Percentiles rank a stretch among this genome's conserved stretches.
These are phyloP conservation scores for Pterocles gutturalis DNA, from an alignment of 2,113 vertebrate species.

Conservation along the genomic window DNA sequence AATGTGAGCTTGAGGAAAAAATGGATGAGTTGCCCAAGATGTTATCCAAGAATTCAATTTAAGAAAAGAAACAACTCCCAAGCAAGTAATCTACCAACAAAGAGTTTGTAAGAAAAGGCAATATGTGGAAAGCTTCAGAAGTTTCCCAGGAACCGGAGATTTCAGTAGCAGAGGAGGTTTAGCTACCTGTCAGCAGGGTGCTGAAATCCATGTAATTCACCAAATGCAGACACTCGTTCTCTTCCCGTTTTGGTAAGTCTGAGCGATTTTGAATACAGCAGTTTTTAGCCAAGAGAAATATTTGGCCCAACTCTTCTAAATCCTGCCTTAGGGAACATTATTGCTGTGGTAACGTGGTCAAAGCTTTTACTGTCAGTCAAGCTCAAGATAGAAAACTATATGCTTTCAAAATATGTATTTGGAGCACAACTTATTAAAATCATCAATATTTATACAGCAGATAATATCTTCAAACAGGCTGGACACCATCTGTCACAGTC, in stretches of 20 bases:
- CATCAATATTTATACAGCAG: neutral
- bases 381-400: neutral
- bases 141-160: neutral
- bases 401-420: neutral
- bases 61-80: neutral
- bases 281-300: neutral
- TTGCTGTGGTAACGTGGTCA: neutral
- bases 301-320: neutral
- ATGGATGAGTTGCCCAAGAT: neutral
- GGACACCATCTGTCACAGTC: slow-evolving; percentile 14
- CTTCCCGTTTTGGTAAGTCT: neutral
- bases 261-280: neutral
- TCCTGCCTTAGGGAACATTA: neutral
- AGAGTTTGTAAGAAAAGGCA: neutral
- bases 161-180: neutral
- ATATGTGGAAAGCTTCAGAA: neutral
- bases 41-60: neutral
- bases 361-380: neutral
- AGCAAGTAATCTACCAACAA: neutral
- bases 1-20: neutral
- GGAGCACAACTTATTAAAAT: neutral
- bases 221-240: neutral
- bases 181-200: neutral
- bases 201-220: neutral
- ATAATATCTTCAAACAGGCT: neutral